phyloP scores from a whole-genome alignment of 2,888 invertebrate species.

The Lepeophtheirus nordmannii region DNA sequence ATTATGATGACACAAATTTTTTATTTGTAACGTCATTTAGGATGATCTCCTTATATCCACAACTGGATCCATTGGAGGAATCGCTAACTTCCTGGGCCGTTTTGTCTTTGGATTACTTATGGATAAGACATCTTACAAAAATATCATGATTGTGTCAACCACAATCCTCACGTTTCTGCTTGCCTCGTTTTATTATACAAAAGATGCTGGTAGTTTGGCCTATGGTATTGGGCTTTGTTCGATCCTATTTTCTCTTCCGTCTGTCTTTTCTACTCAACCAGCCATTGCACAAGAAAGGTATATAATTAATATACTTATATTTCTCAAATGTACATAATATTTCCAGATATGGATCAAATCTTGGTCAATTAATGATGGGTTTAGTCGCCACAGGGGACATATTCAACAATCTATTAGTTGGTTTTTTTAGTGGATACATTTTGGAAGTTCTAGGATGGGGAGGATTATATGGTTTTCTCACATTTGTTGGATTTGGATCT shows the following conservation, averaged over 20 bases:
- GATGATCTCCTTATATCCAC: not conserved
- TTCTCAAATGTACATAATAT: not conserved
- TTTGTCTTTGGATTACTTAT: not conserved
- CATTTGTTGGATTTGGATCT: not conserved
- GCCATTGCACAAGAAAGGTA: not conserved
- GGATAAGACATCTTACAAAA: not conserved
- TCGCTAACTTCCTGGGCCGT: not conserved
- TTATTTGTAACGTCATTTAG: not conserved
- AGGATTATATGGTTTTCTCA: not conserved
- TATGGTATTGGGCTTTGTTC: not conserved
- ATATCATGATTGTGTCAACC: not conserved
- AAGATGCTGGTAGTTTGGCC: not conserved
- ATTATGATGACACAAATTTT: not conserved
- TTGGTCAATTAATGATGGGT: not conserved
- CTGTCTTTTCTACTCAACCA: not conserved
- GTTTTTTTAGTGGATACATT: not conserved
- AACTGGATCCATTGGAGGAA: slow-evolving; percentile 3
- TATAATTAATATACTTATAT: not conserved
- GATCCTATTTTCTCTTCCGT: not conserved
- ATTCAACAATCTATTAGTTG: not conserved
- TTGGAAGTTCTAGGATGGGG: not conserved
- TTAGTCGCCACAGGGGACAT: not conserved
- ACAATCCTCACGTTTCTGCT: not conserved
- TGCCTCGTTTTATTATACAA: not conserved
- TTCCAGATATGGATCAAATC: not conserved